Evolutionary conservation across 2,797 vertebrate genomes (phyloP).

Genomic region (Valencia hispanica): DNA sequence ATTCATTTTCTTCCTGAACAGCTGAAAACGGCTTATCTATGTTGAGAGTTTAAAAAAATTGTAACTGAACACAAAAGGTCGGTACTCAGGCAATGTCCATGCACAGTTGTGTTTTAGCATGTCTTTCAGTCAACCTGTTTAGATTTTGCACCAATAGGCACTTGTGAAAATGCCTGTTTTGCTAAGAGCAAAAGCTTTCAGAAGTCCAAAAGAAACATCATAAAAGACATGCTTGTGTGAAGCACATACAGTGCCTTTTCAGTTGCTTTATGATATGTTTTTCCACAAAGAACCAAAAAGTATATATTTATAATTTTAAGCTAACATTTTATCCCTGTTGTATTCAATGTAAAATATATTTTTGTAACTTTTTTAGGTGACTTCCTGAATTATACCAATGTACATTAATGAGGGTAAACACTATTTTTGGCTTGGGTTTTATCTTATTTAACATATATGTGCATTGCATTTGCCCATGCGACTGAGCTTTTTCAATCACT

Average conservation of each 20-base stretch:
- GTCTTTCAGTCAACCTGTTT: neutral
- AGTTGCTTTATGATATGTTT: neutral
- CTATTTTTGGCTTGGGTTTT: neutral
- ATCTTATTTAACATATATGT: neutral
- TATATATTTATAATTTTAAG: neutral
- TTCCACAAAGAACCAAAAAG: neutral
- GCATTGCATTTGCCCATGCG: neutral
- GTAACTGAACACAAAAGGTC: neutral
- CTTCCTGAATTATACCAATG: too few species aligned
- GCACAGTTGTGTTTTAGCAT: neutral
- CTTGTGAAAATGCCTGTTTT: neutral
- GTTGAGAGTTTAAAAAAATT: constrained; percentile 3
- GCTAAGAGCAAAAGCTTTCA: neutral
- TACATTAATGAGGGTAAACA: too few species aligned
- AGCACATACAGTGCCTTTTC: neutral
- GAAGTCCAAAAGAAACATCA: neutral
- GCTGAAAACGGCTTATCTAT: neutral
- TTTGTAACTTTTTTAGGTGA: neutral
- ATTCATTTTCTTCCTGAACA: constrained; percentile 4
- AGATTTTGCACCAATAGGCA: neutral
- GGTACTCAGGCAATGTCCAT: neutral
- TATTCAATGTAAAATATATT: neutral
- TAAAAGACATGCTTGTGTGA: neutral
- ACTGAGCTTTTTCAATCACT: neutral
- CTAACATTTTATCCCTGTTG: neutral